Conservation (phyloP, 1,140 invertebrate species). For the Pollicipes pollicipes region DNA sequence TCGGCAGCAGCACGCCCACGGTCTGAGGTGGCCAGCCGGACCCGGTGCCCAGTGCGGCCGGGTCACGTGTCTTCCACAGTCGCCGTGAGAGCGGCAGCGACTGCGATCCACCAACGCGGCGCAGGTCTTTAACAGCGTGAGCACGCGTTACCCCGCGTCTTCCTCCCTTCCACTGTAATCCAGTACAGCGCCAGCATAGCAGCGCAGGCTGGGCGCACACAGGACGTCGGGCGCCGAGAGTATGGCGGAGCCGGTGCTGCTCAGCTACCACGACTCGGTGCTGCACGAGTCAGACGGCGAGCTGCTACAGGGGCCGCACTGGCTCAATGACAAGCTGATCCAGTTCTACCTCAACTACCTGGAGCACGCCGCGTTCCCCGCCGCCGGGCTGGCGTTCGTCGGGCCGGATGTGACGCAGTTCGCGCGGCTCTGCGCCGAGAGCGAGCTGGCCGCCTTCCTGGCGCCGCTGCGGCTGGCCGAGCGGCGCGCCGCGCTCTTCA, state of each 20-base stretch:
- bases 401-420: constrained; percentile 73
- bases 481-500: constrained; percentile 61
- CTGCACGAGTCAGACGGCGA: constrained; percentile 55
- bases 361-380: constrained; percentile 42
- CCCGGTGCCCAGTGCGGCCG: no score
- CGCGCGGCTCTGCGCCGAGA: constrained; percentile 41
- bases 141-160: no score
- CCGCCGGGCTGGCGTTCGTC: constrained; percentile 50
- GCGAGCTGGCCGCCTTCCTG: constrained; percentile 50
- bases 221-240: not conserved
- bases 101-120: no score
- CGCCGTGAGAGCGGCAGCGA: no score
- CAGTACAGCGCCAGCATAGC: no score
- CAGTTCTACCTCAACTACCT: constrained; percentile 84
- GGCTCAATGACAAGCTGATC: constrained; percentile 76
- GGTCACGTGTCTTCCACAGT: no score
- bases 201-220: not conserved
- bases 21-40: not conserved
- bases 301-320: constrained; percentile 52
- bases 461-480: constrained; percentile 43
- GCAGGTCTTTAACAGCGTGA: no score
- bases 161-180: no score
- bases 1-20: constrained; percentile 6
- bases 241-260: constrained; percentile 33
- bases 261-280: constrained; percentile 63